Base-by-base conservation (phyloP, 2,888 invertebrate genomes). In the Drosophila ochracea region DNA sequence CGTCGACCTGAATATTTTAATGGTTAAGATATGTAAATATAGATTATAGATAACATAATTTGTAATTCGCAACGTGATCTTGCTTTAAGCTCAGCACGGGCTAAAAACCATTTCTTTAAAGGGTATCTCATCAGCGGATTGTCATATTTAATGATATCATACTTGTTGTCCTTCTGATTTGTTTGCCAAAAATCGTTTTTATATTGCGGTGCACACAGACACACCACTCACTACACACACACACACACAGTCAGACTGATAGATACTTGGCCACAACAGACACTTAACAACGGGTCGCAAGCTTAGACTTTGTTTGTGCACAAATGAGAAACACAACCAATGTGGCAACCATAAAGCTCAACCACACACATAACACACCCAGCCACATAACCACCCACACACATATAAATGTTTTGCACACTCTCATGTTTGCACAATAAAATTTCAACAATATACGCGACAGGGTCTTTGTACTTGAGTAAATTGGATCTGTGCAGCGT, bases 361-460 rank as follows among this genome's bases (percentile, higher is more conserved):
- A 58, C 68, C 70, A 69, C 55, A 72, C 47, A 39, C 68, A 53
- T 9, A 13, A 16, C 70, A 55, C 50, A 33, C 41, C 41, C 41
- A 53, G 43, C 28, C 35, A 57, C 47, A 59, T 49, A 50, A 43
- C 35, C 54, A 59, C 31, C 19, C 53, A 35, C 58, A 58, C 61
- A 33, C 11, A 55, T 25, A 66, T 58, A 79, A 61, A 65, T 67
- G 63, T 66, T 57, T 68, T 54, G 69, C 47, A 75, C 69, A 69
- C 76, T 82, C 83, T 74, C 90, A 85, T 90, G 90, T 86, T 86
- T 90, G 89, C 71, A 90, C 89, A 85, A 85, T 85, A 85, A 90
- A 85, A 89, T 85, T 90, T 86, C 71, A 90, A 81, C 90, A 90
- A 90, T 88, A 81, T 90, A 37, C 89, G 89, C 86, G 90, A 88